Base-by-base conservation (phyloP, 2,113 vertebrate species). In the Danionella cerebrum region DNA sequence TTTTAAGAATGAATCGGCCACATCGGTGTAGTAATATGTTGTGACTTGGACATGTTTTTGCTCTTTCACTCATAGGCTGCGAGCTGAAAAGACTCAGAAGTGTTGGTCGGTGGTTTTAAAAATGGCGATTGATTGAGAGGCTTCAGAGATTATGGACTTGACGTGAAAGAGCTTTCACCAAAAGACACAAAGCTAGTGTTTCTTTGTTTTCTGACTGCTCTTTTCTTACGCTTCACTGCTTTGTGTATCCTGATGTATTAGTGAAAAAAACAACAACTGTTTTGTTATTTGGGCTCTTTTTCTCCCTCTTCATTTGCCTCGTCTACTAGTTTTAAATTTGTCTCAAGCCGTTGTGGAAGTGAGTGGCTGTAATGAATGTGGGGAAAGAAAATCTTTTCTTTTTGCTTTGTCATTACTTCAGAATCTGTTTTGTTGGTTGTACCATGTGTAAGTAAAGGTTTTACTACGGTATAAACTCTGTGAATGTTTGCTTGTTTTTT, bases 401-500 rank as follows among this genome's bases (percentile, higher is more conserved):
- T 59, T 54, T 68, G 38, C 36, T 82, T 77, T 70, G 77, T 85
- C 77, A 79, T 83, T 82, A 80, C 83, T 83, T 85, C 79, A 82
- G 76, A 83, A 83, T 82, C 82, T 79, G 64, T 82, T 84, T 82
- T 84, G 82, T 85, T 86, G 82, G 84, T 85, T 85, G 84, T 87
- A 82, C 77, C 71, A 81, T 84, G 84, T 85, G 82, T 27, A 74
- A 89, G 80, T 87, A 86, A 87, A 89, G 76, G 78, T 82, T 84
- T 86, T 84, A 87, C 82, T 88, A 86, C 81, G 82, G 78, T 78
- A n/a, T n/a, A n/a, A n/a, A n/a, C n/a, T n/a, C n/a, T n/a, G n/a
- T n/a, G n/a, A n/a, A n/a, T n/a, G n/a, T n/a, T n/a, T n/a, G n/a
- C n/a, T n/a, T n/a, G n/a, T n/a, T n/a, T n/a, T n/a, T n/a, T n/a